Evolutionary conservation across 2,113 vertebrate species (phyloP), one percentile per base, ranked within the genome.

Genomic region (Sylvilagus bachmani): DNA sequence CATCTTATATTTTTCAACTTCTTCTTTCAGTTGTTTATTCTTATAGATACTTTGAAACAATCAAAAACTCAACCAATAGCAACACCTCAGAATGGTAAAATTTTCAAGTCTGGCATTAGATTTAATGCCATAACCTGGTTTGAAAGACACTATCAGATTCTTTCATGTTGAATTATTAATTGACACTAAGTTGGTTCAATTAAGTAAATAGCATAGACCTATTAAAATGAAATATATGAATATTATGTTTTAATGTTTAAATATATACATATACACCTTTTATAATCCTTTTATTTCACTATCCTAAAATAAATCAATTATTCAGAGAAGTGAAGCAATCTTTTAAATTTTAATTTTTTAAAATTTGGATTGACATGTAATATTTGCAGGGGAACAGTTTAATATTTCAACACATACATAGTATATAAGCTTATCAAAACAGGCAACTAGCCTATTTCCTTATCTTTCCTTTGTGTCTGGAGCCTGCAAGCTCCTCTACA

Each of bases 11-110:
- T 90, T 96, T 95, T 86, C 51, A 71, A 62, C 21, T 24, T 64
- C 49, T 74, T 89, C 78, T 71, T 83, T 94, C 80, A 55, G 31
- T 70, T 91, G 33, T 90, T 82, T 62, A 93, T 29, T 22, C 55
- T 80, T 88, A 81, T 33, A 49, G 25, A 77, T 51, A 74, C 19
- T 94, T 75, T 71, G 82, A 95, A 89, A 86, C 49, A 81, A 36
- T 27, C 13, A 58, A 95, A 80, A 92, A 10, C 24, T 69, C 84
- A 85, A 74, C 24, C 1, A 2, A 10, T 94, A 58, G 5, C 11
- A 79, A 71, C 4, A 91, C 24, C 70, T 58, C 55, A 58, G 55
- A 19, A 14, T 58, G 55, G 55, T 16, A 16, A 17, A 19, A 19
- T 91, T 51, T 44, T 78, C 12, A 69, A 24, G 27, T 73, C 58